Evolutionary conservation across 2,888 invertebrate genomes (phyloP), one percentile per base, ranked within the genome.

Genomic region (Orthosia gothica): DNA sequence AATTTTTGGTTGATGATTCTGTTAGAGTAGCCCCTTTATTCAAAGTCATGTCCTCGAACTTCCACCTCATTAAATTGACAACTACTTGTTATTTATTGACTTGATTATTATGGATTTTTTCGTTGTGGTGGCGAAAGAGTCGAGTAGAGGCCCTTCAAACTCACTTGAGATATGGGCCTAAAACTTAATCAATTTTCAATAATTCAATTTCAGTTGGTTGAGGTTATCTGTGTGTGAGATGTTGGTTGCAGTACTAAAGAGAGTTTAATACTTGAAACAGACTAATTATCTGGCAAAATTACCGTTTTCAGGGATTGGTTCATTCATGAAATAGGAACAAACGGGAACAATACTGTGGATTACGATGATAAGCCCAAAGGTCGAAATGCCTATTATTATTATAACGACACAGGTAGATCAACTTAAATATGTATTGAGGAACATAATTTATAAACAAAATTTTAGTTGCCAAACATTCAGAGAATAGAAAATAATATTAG

Each of bases 391-490:
- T n/a, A n/a, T n/a, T n/a, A n/a, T n/a, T n/a, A n/a, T n/a, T n/a
- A n/a, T n/a, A 52, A n/a, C 47, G 70, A 52, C 16, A 70, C 13
- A 23, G 23, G 12, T 26, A 49, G 15, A 47, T 69, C 55, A 72
- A 52, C 47, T 61, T 63, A 69, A 55, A 70, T 70, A 69, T 68
- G 59, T 68, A 66, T 78, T 67, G 58, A 67, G 45, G 23, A 72
- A 68, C 9, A 76, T 74, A 57, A 79, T 57, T 58, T 66, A 69
- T 70, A 23, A 75, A 45, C 1, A 62, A 72, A 69, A 13, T 18
- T 0, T 13, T 61, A 45, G 61, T 85, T 85, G 58, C 68, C 23
- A 74, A 74, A 83, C 45, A 62, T 65, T 55, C 47, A 68, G 50
- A 70, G 49, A 77, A 74, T 75, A 59, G 49, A 69, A 71, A 26